Evolutionary conservation across 2,113 vertebrate genomes (phyloP).

Genomic region (Pteruthius melanotis): DNA sequence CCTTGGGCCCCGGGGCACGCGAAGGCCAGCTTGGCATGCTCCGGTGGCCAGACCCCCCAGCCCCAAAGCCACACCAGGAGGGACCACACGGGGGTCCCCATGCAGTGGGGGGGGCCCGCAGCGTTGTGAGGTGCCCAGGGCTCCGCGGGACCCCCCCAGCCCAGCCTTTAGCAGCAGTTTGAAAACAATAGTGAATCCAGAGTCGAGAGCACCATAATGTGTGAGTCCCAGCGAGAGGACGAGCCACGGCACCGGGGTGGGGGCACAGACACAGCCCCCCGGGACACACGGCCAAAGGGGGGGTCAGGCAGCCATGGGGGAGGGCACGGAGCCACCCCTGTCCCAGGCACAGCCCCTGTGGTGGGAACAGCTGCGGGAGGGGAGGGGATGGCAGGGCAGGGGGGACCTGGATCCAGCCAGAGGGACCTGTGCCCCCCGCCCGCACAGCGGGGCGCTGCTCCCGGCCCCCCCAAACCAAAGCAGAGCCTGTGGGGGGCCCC

Average conservation of each 20-base stretch:
- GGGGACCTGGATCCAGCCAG: not conserved
- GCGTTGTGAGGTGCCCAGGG: not conserved
- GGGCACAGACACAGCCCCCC: not conserved
- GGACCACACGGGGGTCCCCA: not conserved
- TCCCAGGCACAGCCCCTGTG: not conserved
- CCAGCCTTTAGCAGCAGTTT: slow-evolving; percentile 51
- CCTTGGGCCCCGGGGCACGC: not conserved
- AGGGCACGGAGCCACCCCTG: not conserved
- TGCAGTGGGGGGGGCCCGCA: not conserved
- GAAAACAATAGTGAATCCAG: slow-evolving; percentile 41
- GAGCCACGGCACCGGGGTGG: not conserved
- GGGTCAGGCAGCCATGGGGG: not conserved
- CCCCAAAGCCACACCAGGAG: not conserved
- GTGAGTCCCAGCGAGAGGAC: not conserved
- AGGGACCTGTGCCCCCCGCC: not conserved
- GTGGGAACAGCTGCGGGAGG: not conserved
- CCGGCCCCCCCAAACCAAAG: not conserved
- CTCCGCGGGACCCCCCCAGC: not conserved
- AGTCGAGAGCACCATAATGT: slow-evolving; percentile 34
- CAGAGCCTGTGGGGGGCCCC: not conserved
- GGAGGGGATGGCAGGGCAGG: not conserved
- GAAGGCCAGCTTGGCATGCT: not conserved
- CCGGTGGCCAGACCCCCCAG: not conserved
- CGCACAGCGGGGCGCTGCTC: not conserved
- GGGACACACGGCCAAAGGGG: not conserved